Base-by-base conservation (phyloP, 2,888 invertebrate genomes). In the Macrostomum cliftonense region DNA sequence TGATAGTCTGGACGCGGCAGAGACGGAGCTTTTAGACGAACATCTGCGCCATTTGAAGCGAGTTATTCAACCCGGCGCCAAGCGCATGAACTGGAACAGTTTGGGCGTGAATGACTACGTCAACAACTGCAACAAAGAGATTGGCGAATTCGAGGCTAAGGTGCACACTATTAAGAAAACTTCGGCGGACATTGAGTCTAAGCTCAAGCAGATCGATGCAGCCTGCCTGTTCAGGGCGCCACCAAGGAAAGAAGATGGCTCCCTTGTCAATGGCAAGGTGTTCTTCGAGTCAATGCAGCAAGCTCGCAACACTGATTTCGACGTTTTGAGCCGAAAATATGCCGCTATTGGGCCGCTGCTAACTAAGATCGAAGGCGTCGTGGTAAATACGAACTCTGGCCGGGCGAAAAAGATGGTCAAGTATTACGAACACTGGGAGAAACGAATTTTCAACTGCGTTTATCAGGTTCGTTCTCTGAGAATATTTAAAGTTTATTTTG, bases 71-170 rank as follows among this genome's bases (percentile, higher is more conserved):
- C 83, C 84, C 2, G 88, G 88, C 0, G 72, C 83, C 0, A 79
- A 79, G 2, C 76, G 86, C 28, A 78, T 85, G 49, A 82, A 81
- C 42, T 89, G 89, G 88, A 80, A 80, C 53, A 83, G 85, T 0
- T 74, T 87, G 13, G 81, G 82, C 21, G 83, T 88, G 42, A 72
- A 73, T 14, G 82, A 83, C 52, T 89, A 81, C 64, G 75, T 79
- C 2, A 63, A 70, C 0, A 73, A 73, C 44, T 78, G 80, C 56
- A 70, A 73, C 45, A 63, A 68, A 64, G 66, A 67, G 12, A 71
- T 71, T 46, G 66, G 64, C 46, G 70, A 71, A 55, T 70, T 71
- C 56, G 70, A 70, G 52, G 70, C 71, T 38, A 61, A 71, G 46
- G 67, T 71, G n/a, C 65, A 67, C 54, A 69, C 71, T 53, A 65